Evolutionary conservation across 2,888 invertebrate genomes (phyloP).

Genomic region (Andrena flavipes): DNA sequence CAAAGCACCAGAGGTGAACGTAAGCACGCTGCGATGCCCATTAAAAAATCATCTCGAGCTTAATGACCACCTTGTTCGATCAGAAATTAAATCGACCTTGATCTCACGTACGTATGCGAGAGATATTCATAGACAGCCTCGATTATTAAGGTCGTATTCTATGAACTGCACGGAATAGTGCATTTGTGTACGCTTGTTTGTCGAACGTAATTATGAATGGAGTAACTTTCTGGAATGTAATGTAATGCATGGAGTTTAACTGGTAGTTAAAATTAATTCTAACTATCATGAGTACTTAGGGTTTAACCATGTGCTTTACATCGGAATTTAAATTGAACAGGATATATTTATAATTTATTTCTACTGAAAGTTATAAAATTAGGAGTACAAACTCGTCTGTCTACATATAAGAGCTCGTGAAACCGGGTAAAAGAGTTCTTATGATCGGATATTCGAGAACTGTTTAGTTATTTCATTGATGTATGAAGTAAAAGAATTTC

Average conservation of each 20-base stretch:
- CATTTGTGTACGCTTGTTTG: slow-evolving; percentile 21
- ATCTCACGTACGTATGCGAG: slow-evolving; percentile 60
- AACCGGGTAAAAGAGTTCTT: too few species aligned
- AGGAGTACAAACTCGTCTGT: too few species aligned
- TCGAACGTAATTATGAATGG: slow-evolving; percentile 26
- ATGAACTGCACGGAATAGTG: slow-evolving; percentile 49
- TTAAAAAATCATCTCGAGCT: slow-evolving; percentile 48
- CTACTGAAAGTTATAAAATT: too few species aligned
- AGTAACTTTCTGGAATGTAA: slow-evolving; percentile 1
- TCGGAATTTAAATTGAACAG: too few species aligned
- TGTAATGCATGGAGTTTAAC: background rate
- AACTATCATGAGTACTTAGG: background rate
- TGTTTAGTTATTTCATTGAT: too few species aligned
- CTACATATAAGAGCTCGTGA: too few species aligned
- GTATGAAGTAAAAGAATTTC: too few species aligned
- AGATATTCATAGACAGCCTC: slow-evolving; percentile 67
- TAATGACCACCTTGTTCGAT: slow-evolving; percentile 63
- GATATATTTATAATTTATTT: too few species aligned
- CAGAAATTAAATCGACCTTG: slow-evolving; percentile 70
- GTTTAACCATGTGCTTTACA: too few species aligned
- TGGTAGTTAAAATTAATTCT: background rate
- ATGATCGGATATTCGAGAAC: too few species aligned
- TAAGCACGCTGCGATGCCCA: slow-evolving; percentile 20
- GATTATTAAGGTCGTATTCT: slow-evolving; percentile 66
- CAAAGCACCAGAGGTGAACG: slow-evolving; percentile 1